Evolutionary conservation across 2,113 vertebrate genomes (phyloP), one percentile per base, ranked within the genome.

Genomic region (Eonycteris spelaea): DNA sequence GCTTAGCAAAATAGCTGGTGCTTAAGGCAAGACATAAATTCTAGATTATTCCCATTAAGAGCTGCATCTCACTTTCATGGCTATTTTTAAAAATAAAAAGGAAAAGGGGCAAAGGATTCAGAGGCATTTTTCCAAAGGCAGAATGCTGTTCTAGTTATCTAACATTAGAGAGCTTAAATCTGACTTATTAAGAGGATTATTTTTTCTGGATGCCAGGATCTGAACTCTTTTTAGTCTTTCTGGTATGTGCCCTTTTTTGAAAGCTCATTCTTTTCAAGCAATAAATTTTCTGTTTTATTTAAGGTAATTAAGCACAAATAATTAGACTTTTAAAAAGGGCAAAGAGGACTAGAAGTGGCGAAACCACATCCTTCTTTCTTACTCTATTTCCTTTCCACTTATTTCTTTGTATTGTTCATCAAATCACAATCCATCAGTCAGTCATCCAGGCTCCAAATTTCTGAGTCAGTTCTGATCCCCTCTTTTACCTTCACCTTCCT

Each of bases 241-340:
- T 92, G 53, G 77, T 86, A 86, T 96, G 77, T 86, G 90, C 6
- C 45, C 43, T 89, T 51, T 86, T 94, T 43, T 57, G 67, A 95
- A 95, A 82, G 71, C 7, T 70, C 70, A 70, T 86, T 91, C 16
- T 57, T 83, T 94, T 86, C 28, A 87, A 92, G 55, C 35, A 93
- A 61, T 75, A 65, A 45, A 48, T 86, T 61, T 90, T 78, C 59
- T 92, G 59, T 73, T 90, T 92, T 87, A 95, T 70, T 59, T 84
- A 96, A 95, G 71, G 38, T 48, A 91, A 93, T 61, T 90, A 77
- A 91, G 24, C 65, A 95, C 35, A 95, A 86, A 97, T 51, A 96
- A 94, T 74, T 82, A 70, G 61, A 33, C 40, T 55, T 94, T 92
- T 68, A 40, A 22, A n/a, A 93, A 78, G 22, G 51, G 48, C 40